A percentile compares a stretch with the other conserved stretches of the same genome.
Conservation (phyloP, 2,113 vertebrate genomes). For the Candoia aspera region DNA sequence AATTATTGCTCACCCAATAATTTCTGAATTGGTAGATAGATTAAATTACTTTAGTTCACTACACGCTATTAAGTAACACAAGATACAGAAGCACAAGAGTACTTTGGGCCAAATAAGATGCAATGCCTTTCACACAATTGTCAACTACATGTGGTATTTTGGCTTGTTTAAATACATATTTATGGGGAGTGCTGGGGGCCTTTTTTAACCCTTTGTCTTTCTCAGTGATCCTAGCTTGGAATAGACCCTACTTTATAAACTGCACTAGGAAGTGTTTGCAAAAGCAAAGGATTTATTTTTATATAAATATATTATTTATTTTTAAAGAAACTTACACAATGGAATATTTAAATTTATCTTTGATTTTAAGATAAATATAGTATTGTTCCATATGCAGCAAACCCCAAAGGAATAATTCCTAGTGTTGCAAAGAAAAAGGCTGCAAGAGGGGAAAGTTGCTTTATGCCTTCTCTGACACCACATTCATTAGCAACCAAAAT, state of each 20-base stretch:
- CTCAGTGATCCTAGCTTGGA: neutral
- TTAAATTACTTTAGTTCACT: no score
- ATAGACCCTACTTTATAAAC: neutral
- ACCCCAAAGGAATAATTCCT: neutral
- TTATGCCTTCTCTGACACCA: constrained; percentile 13
- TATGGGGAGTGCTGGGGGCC: neutral
- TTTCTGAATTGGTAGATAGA: no score
- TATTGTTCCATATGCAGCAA: neutral
- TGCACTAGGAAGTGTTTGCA: neutral
- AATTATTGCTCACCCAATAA: no score
- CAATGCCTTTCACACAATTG: no score
- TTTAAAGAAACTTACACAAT: neutral
- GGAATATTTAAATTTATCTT: neutral
- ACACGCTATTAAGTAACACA: no score
- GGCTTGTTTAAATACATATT: no score
- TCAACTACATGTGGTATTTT: no score
- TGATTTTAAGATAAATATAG: neutral
- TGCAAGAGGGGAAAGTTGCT: neutral
- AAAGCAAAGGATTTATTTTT: neutral
- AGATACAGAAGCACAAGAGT: no score
- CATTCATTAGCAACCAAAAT: constrained; percentile 9
- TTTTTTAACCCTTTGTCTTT: neutral
- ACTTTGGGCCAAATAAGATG: no score
- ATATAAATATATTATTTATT: neutral
- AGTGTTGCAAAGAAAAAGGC: neutral